Conservation (phyloP, 2,888 invertebrate species). For the Apeira syringaria region DNA sequence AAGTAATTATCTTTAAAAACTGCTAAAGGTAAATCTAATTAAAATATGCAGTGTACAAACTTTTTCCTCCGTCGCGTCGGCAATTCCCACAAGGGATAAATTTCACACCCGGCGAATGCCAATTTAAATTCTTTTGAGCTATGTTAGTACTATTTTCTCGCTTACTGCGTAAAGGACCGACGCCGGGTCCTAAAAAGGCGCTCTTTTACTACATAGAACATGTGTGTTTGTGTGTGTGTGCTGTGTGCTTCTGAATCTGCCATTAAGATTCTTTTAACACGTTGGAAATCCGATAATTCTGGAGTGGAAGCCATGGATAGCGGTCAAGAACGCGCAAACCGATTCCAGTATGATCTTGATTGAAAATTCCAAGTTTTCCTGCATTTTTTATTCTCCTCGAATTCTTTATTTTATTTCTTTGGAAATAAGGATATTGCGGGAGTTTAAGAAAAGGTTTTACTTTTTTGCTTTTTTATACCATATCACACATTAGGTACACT, state of each 20-base stretch:
- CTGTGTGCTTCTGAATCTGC: slow-evolving; percentile 8
- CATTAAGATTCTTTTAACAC: slow-evolving; percentile 18
- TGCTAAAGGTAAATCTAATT: slow-evolving; percentile 1
- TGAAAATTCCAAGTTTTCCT: slow-evolving; percentile 1
- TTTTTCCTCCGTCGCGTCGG: slow-evolving; percentile 22
- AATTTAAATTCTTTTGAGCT: slow-evolving; percentile 28
- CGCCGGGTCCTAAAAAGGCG: slow-evolving; percentile 20
- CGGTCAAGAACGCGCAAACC: background rate
- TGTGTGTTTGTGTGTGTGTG: background rate
- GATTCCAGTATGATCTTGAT: slow-evolving; percentile 3
- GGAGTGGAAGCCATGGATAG: slow-evolving; percentile 2
- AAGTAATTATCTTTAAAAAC: slow-evolving; percentile 3
- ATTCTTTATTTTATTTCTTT: too few relatives aligned
- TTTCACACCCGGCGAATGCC: slow-evolving; percentile 26
- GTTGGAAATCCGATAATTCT: slow-evolving; percentile 5
- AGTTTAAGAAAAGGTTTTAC: too few relatives aligned
- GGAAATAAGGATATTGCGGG: too few relatives aligned
- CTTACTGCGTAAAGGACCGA: background rate
- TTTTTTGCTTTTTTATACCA: too few relatives aligned
- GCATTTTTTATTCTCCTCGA: background rate
- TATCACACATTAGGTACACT: too few relatives aligned
- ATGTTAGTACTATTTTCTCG: slow-evolving; percentile 8
- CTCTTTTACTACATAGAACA: slow-evolving; percentile 17
- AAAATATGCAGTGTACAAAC: background rate
- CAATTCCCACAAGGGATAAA: slow-evolving; percentile 24